Evolutionary conservation across 2,113 vertebrate genomes (phyloP).

Genomic region (Gavia stellata): DNA sequence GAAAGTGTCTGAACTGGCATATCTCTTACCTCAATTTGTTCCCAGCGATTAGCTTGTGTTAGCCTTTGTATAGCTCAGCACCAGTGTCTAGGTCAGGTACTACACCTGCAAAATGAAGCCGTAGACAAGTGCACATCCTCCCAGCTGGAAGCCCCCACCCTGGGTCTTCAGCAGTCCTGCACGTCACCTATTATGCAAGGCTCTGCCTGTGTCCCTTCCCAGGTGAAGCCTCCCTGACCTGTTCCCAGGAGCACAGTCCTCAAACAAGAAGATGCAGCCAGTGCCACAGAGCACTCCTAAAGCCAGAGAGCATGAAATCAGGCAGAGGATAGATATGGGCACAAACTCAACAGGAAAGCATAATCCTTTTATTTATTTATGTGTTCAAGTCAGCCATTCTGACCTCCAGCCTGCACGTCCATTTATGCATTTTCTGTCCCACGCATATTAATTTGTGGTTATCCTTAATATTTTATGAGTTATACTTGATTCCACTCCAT

Average conservation of each 20-base stretch:
- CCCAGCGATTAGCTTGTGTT: rapidly evolving
- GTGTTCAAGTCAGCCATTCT: background rate
- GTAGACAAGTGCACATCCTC: rapidly evolving
- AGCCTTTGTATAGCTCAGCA: background rate
- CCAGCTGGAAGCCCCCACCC: background rate
- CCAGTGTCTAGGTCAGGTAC: background rate
- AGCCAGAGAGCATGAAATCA: background rate
- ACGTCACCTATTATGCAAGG: background rate
- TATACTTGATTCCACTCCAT: background rate
- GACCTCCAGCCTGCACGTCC: background rate
- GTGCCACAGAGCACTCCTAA: background rate
- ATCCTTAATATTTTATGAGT: slow-evolving; percentile 25
- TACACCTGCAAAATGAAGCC: rapidly evolving
- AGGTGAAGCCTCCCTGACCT: background rate
- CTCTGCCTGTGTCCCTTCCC: background rate
- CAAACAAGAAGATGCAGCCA: background rate
- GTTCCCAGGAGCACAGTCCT: background rate
- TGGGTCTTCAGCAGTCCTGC: background rate
- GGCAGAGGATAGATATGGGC: background rate
- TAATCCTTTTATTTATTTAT: slow-evolving; percentile 29
- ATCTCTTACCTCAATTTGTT: background rate
- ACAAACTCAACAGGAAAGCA: background rate
- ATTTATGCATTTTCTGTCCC: background rate
- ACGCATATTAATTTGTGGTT: background rate
- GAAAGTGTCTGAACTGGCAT: background rate